Conservation (phyloP, 2,113 vertebrate species). For the Myxocyprinus asiaticus region DNA sequence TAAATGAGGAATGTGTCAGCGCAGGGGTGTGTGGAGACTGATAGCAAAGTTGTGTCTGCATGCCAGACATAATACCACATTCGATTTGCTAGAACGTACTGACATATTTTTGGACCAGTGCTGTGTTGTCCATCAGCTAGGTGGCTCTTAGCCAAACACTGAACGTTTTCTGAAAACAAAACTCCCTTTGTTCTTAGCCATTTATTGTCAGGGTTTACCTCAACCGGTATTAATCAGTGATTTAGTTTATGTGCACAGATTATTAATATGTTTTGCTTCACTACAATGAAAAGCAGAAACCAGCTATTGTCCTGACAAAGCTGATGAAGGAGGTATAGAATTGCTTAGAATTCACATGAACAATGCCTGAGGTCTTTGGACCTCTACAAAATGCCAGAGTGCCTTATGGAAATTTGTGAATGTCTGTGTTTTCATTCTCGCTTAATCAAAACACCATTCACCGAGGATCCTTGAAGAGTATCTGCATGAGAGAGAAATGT, state of each 20-base stretch:
- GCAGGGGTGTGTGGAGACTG: conserved; percentile 49
- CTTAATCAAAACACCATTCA: conserved; percentile 34
- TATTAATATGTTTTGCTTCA: conserved; percentile 22
- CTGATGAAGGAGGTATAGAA: conserved; percentile 25
- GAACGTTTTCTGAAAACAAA: conserved; percentile 55
- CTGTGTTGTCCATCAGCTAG: conserved; percentile 54
- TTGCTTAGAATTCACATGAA: conserved; percentile 30
- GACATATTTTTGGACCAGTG: conserved; percentile 64
- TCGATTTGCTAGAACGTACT: conserved; percentile 54
- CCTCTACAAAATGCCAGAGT: neutral
- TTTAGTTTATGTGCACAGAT: conserved; percentile 24
- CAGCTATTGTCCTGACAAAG: conserved; percentile 17
- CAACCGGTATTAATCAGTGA: conserved; percentile 30
- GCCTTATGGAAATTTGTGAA: conserved; percentile 38
- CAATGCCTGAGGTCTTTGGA: conserved; percentile 31
- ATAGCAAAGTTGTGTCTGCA: conserved; percentile 53
- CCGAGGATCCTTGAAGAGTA: neutral
- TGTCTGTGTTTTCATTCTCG: conserved; percentile 31
- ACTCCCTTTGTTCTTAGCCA: conserved; percentile 53
- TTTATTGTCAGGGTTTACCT: conserved; percentile 53
- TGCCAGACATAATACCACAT: conserved; percentile 63
- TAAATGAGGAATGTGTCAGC: conserved; percentile 52
- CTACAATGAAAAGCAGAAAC: conserved; percentile 9
- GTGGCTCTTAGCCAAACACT: conserved; percentile 46
- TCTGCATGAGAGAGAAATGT: conserved; percentile 19